Base-by-base conservation (phyloP, 2,888 invertebrate genomes). In the Auanema freiburgensis region DNA sequence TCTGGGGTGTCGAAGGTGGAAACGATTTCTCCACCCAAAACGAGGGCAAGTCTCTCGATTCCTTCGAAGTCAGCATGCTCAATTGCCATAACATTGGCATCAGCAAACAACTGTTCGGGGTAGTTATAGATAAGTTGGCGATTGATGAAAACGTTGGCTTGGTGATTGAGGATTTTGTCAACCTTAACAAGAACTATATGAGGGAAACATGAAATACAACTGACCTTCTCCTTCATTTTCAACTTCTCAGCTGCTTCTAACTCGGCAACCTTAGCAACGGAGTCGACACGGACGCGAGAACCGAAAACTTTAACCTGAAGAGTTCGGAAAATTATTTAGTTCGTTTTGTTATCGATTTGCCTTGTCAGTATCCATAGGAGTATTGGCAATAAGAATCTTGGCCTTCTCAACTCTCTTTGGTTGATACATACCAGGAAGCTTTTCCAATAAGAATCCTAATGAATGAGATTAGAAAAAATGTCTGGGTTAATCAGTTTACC, bases 51-150 rank as follows among this genome's bases (percentile, higher is more conserved):
- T 67, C 97, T 89, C 85, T 99, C 97, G 80, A 99, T 95, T 57
- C 98, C 98, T 85, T 98, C 97, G 84, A 99, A 99, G 85, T 99
- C 98, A 2, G 98, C 98, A 85, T 99, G 98, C 84, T 99, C 98
- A 77, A 99, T 98, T 1, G 98, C 96, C 97, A 98, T 98, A 10
- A 81, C 75, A 54, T 92, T 92, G 51, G 93, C 92, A 87, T 99
- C 98, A 44, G 97, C 94, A 85, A 99, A 99, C 78, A 99, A 86
- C 86, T 99, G 98, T 85, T 99, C 98, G 0, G 98, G 98, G 85
- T 99, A 98, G 86, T 99, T 99, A 88, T 99, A 99, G 85, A 99
- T 99, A 74, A 99, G 87, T 86, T 99, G 98, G 73, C 92, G 90
- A 86, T 98, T 98, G 84, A 98, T 94, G 84, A 98, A 99, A 0